Evolutionary conservation across 2,113 vertebrate species (phyloP).

Genomic region (Pagrus major): DNA sequence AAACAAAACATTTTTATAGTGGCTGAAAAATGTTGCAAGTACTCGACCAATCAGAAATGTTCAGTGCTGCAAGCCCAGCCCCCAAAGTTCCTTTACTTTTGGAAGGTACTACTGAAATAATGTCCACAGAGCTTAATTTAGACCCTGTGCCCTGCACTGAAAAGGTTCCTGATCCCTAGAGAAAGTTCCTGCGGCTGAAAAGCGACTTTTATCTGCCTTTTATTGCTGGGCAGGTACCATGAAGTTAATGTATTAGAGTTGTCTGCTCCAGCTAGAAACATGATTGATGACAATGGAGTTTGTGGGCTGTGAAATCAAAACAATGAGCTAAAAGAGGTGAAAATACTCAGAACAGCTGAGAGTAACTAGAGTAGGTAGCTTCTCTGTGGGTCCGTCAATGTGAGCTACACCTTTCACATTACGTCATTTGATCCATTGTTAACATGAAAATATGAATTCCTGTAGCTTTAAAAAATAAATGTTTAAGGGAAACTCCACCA

Average conservation of each 20-base stretch:
- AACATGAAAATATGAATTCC: neutral
- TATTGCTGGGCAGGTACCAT: neutral
- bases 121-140: too few relatives aligned
- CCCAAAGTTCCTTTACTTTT: too few relatives aligned
- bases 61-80: too few relatives aligned
- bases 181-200: too few relatives aligned
- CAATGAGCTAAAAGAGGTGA: neutral
- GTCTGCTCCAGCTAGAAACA: neutral
- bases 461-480: constrained; percentile 2
- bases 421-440: neutral
- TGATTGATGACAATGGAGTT: neutral
- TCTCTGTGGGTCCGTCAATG: neutral
- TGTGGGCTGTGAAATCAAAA: neutral
- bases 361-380: neutral
- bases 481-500: too few relatives aligned
- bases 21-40: too few relatives aligned
- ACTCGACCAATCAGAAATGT: too few relatives aligned
- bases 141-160: too few relatives aligned
- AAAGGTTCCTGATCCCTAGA: too few relatives aligned
- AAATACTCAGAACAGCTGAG: neutral
- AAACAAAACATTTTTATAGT: too few relatives aligned
- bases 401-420: neutral
- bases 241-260: neutral
- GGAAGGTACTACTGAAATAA: too few relatives aligned
- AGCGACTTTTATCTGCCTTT: neutral